These are phyloP conservation scores for Ceyx cyanopectus DNA, from an alignment of 2,113 vertebrate genomes.

Conservation along the genomic window DNA sequence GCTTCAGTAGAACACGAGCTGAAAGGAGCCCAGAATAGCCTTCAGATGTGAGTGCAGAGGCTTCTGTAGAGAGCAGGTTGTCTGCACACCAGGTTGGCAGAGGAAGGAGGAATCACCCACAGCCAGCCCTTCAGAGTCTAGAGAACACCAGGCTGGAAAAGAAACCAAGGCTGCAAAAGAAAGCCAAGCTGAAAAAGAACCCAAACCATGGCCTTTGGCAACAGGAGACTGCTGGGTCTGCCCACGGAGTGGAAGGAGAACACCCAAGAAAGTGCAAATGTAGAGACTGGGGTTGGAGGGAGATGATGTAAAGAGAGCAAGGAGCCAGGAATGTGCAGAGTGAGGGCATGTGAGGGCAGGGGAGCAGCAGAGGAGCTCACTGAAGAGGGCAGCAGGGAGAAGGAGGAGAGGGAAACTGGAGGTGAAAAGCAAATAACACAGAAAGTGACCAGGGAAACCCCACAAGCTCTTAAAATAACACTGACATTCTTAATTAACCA, in stretches of 20 bases:
- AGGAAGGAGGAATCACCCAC: neutral
- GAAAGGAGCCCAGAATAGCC: neutral
- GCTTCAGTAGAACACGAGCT: neutral
- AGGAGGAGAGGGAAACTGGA: neutral
- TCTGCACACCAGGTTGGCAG: neutral
- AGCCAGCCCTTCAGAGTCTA: neutral
- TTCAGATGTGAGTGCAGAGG: accelerated
- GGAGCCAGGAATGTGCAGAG: neutral
- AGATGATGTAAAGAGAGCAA: neutral
- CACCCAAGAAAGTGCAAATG: neutral
- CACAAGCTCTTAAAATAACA: neutral
- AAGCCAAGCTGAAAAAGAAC: neutral
- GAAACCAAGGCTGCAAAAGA: neutral
- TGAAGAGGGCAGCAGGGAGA: neutral
- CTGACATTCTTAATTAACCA: neutral
- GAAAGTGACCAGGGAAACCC: neutral
- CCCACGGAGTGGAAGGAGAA: neutral
- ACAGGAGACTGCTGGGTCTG: neutral
- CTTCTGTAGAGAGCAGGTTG: neutral
- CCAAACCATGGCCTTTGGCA: neutral
- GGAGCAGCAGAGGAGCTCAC: neutral
- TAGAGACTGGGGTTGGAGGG: neutral
- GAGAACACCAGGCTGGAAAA: neutral
- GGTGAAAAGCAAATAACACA: neutral
- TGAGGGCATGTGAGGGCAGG: neutral